Evolutionary conservation across 2,888 invertebrate species (phyloP).

Genomic region (Cryptocephalus moraei): DNA sequence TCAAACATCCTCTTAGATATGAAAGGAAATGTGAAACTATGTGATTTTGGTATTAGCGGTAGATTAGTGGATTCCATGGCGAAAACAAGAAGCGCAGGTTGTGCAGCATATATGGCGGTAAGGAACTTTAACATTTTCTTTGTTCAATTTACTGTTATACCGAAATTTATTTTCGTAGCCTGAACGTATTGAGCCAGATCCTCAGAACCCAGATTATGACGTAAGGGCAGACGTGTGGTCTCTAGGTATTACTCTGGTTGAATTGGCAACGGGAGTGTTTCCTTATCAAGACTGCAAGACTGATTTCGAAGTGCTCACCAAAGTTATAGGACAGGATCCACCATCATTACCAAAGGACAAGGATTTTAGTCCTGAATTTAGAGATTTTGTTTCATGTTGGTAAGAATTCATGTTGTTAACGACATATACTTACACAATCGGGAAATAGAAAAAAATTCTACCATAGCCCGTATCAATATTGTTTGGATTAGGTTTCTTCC

Average conservation of each 20-base stretch:
- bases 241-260: constrained; percentile 90
- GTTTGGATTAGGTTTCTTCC: too few relatives aligned
- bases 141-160: too few relatives aligned
- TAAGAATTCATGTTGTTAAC: constrained; percentile 35
- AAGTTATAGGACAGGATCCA: constrained; percentile 80
- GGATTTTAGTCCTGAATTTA: constrained; percentile 77
- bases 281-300: constrained; percentile 92
- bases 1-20: constrained; percentile 96
- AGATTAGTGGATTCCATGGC: constrained; percentile 96
- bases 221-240: constrained; percentile 99
- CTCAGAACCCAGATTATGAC: constrained; percentile 91
- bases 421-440: not conserved
- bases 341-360: constrained; percentile 70
- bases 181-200: constrained; percentile 92
- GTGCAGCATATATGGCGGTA: constrained; percentile 99
- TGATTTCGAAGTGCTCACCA: constrained; percentile 93
- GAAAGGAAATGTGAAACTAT: constrained; percentile 90
- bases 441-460: too few relatives aligned
- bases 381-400: constrained; percentile 86
- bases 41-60: constrained; percentile 99
- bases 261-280: constrained; percentile 92
- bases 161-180: constrained; percentile 50
- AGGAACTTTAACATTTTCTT: constrained; percentile 32
- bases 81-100: constrained; percentile 92
- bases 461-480: too few relatives aligned